A percentile compares a stretch with the other conserved stretches of the same genome.
Conservation (phyloP, 2,113 vertebrate genomes). For the Thamnaconus septentrionalis region DNA sequence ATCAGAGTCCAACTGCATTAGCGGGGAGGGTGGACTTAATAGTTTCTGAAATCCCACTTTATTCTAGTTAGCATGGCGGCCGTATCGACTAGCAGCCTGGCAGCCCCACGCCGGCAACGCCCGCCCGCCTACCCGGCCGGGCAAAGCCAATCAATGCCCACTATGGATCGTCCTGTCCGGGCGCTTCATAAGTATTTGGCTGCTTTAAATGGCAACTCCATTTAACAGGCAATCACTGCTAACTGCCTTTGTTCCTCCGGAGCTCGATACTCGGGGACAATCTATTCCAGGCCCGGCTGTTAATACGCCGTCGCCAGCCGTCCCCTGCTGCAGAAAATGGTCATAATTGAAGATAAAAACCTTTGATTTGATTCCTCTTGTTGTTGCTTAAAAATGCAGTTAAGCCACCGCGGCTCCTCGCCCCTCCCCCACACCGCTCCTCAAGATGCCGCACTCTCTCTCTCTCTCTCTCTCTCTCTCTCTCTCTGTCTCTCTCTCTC, state of each 20-base stretch:
- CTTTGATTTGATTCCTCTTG: constrained; percentile 67
- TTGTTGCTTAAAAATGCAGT: constrained; percentile 47
- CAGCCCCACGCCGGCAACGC: constrained; percentile 68
- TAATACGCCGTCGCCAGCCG: constrained; percentile 71
- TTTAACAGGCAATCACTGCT: constrained; percentile 82
- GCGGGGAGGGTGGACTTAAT: constrained; percentile 72
- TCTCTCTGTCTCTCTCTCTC: too few species aligned
- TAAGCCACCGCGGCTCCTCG: constrained; percentile 15
- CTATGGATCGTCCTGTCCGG: constrained; percentile 80
- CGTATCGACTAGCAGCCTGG: constrained; percentile 71
- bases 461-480: not conserved
- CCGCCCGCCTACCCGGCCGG: constrained; percentile 62
- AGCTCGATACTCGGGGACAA: constrained; percentile 74
- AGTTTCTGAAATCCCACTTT: constrained; percentile 76
- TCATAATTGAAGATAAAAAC: constrained; percentile 76
- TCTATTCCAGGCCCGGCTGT: constrained; percentile 70
- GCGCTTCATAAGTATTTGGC: constrained; percentile 80
- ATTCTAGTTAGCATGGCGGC: constrained; percentile 74
- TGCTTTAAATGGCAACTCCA: constrained; percentile 82
- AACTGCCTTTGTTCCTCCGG: constrained; percentile 76
- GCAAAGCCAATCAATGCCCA: constrained; percentile 68
- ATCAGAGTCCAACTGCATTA: constrained; percentile 78
- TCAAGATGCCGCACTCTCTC: constrained; percentile 30
- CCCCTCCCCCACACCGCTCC: not conserved
- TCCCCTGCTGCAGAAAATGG: constrained; percentile 68